A percentile compares a stretch with the other conserved stretches of the same genome.
Conservation (phyloP, 2,113 vertebrate genomes). For the Todiramphus saurophagus region DNA sequence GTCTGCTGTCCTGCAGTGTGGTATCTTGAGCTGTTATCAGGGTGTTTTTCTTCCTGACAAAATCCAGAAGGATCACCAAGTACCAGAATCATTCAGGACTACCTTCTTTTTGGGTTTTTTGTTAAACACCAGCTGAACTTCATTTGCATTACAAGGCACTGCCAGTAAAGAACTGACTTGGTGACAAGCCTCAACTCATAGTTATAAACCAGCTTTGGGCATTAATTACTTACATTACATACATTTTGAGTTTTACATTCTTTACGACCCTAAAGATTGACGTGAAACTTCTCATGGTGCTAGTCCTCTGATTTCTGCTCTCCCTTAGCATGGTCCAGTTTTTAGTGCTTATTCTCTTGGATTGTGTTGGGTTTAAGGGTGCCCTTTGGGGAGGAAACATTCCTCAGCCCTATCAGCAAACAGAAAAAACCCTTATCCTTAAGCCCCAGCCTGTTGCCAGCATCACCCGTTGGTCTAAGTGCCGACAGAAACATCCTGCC, state of each 20-base stretch:
- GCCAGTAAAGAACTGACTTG: background rate
- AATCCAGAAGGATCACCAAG: background rate
- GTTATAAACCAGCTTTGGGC: background rate
- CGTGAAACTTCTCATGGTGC: background rate
- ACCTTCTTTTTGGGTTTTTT: background rate
- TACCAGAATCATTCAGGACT: background rate
- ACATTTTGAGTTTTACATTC: background rate
- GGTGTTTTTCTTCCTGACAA: background rate
- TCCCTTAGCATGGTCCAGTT: background rate
- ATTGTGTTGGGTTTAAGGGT: background rate
- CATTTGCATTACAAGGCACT: background rate
- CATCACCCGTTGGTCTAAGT: background rate
- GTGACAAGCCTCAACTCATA: background rate
- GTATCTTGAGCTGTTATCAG: background rate
- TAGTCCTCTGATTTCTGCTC: background rate
- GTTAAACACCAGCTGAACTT: background rate
- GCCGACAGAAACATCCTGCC: background rate
- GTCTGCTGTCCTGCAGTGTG: background rate
- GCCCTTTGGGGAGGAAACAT: background rate
- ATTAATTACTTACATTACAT: background rate
- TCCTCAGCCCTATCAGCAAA: background rate
- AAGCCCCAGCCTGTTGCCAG: background rate
- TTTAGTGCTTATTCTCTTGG: background rate
- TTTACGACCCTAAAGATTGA: background rate
- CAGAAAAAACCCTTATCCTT: background rate